phyloP scores from a whole-genome alignment of 2,797 vertebrate species.

The Taeniopygia guttata region DNA sequence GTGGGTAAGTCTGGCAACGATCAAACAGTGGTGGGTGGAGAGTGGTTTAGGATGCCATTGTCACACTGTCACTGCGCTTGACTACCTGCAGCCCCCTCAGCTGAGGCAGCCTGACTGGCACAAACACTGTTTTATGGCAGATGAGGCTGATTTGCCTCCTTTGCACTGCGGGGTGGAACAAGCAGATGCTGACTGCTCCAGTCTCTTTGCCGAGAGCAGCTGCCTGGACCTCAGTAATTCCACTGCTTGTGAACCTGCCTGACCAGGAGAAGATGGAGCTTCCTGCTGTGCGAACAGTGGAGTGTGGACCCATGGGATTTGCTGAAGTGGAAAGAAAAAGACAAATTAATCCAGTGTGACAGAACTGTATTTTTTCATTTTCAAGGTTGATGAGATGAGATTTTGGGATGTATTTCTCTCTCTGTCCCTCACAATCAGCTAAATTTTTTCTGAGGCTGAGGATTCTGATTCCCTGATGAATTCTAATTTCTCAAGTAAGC shows the following conservation, averaged over 20 bases:
- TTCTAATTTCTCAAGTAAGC: constrained; percentile 11
- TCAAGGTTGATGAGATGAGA: background rate
- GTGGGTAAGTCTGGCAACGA: background rate
- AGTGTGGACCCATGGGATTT: background rate
- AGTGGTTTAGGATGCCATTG: background rate
- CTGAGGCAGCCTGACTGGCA: background rate
- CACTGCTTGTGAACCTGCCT: background rate
- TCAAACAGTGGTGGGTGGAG: background rate
- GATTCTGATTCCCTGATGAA: background rate
- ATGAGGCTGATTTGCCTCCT: background rate
- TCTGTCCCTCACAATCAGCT: background rate
- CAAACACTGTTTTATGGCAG: background rate
- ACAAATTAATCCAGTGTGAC: background rate
- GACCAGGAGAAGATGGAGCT: background rate
- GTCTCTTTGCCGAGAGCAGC: background rate
- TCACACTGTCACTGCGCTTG: background rate
- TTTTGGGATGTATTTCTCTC: background rate
- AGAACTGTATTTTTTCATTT: background rate
- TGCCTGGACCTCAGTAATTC: background rate
- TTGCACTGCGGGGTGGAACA: background rate
- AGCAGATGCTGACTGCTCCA: background rate
- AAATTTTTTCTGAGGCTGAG: background rate
- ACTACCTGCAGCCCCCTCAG: background rate
- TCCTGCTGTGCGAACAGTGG: background rate
- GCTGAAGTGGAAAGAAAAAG: background rate